These are phyloP conservation scores for Harpegnathos saltator DNA, from an alignment of 1,140 invertebrate species.

Conservation along the genomic window DNA sequence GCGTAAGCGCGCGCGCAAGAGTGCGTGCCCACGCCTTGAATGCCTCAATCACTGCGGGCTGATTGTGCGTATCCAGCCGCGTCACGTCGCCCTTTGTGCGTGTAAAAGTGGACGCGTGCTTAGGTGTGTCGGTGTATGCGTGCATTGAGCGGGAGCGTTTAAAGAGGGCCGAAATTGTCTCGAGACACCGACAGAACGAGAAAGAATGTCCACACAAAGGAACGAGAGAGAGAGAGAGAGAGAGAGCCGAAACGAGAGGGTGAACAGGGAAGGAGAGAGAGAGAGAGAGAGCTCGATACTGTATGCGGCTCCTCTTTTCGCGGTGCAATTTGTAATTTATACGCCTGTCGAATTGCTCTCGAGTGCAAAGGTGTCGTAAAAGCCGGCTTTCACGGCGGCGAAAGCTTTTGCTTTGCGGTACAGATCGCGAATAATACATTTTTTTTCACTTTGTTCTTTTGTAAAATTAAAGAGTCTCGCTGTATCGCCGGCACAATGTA, in stretches of 20 bases:
- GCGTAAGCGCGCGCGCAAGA: constrained; percentile 71
- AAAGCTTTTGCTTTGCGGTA: neutral
- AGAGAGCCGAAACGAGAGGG: no score
- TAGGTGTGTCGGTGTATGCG: constrained; percentile 13
- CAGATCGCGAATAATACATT: no score
- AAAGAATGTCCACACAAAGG: constrained; percentile 28
- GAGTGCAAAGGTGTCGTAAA: constrained; percentile 22
- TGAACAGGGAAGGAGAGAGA: constrained; percentile 35
- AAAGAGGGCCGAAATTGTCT: constrained; percentile 71
- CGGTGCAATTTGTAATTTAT: constrained; percentile 23
- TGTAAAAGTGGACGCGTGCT: constrained; percentile 68
- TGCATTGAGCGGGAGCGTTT: constrained; percentile 57
- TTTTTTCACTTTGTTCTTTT: no score
- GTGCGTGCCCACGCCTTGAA: constrained; percentile 78
- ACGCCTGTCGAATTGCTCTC: neutral
- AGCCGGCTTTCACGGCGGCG: neutral
- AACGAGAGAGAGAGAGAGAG: constrained; percentile 2
- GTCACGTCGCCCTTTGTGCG: constrained; percentile 73
- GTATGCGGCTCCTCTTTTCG: constrained; percentile 17
- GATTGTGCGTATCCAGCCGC: constrained; percentile 80
- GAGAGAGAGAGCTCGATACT: constrained; percentile 42
- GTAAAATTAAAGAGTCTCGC: no score
- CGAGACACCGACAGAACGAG: constrained; percentile 55
- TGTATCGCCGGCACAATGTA: no score
- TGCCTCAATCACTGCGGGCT: constrained; percentile 81